phyloP scores from a whole-genome alignment of 92 coral and sea anemone species.

The Plumapathes pennacea region DNA sequence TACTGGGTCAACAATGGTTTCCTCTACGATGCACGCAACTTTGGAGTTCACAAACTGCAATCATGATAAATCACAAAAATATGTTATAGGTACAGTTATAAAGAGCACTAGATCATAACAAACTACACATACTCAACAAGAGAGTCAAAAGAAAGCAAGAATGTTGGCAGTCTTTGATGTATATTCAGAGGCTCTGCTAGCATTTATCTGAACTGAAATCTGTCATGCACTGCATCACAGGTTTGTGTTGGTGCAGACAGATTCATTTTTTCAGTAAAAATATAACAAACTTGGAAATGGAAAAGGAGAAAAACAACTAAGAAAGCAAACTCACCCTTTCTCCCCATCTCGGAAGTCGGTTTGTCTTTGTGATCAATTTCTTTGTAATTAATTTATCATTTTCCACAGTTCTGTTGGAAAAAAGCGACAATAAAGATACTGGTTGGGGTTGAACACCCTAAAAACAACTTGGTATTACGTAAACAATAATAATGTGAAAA shows the following conservation, averaged over 20 bases:
- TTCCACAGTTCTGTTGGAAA: slow-evolving; percentile 57
- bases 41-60: slow-evolving; percentile 75
- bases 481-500: neutral
- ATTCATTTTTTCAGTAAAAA: neutral
- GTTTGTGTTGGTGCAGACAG: too few relatives aligned
- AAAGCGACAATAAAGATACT: neutral
- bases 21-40: slow-evolving; percentile 90
- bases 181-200: neutral
- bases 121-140: too few relatives aligned
- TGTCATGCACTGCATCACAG: too few relatives aligned
- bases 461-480: neutral
- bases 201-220: too few relatives aligned
- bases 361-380: slow-evolving; percentile 86
- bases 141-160: too few relatives aligned
- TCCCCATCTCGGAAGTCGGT: slow-evolving; percentile 94
- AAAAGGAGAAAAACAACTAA: neutral
- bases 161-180: too few relatives aligned
- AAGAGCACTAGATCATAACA: too few relatives aligned
- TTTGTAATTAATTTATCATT: slow-evolving; percentile 74
- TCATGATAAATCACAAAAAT: neutral
- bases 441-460: too few relatives aligned
- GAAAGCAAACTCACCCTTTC: slow-evolving; percentile 63
- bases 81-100: too few relatives aligned
- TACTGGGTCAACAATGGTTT: slow-evolving; percentile 85
- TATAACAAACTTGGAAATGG: neutral